These are phyloP conservation scores for Rhopilema esculentum DNA, from an alignment of 30 jellyfish, hydroid and myxozoan species.

Conservation along the genomic window DNA sequence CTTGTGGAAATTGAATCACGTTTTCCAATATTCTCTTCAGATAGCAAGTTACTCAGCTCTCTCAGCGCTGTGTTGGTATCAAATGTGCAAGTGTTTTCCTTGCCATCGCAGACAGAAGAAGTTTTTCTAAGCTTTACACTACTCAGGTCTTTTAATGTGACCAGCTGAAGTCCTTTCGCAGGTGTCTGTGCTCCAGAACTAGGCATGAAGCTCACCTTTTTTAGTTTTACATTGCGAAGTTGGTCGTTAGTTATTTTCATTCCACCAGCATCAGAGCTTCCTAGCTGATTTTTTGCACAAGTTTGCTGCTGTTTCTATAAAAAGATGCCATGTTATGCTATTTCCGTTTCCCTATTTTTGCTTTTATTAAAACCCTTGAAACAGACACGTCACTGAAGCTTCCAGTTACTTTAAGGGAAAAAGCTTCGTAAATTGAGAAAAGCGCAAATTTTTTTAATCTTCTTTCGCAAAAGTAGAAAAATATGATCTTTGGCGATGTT, in stretches of 20 bases:
- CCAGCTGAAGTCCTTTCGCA: constrained; percentile 39
- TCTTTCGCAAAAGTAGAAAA: no score
- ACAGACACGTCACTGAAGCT: no score
- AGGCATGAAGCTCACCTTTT: constrained; percentile 9
- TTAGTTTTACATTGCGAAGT: constrained; percentile 50
- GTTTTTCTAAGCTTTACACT: constrained; percentile 65
- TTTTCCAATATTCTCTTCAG: background rate
- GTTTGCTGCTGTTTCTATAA: background rate
- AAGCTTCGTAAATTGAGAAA: no score
- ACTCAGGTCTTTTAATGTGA: constrained; percentile 46
- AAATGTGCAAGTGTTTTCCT: background rate
- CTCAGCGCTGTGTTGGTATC: constrained; percentile 28
- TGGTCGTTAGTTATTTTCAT: constrained; percentile 67
- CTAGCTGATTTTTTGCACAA: background rate
- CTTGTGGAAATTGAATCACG: background rate
- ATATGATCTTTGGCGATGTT: no score
- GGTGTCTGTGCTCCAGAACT: background rate
- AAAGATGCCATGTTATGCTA: no score
- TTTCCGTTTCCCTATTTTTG: no score
- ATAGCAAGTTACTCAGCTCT: constrained; percentile 15
- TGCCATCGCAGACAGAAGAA: background rate
- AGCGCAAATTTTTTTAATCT: no score
- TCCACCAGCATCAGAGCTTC: background rate
- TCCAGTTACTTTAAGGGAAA: no score
- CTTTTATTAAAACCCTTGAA: no score